Percentiles rank a stretch among this genome's conserved stretches.
phyloP scores from a whole-genome alignment of 2,113 vertebrate genomes.

The Microcebus murinus region DNA sequence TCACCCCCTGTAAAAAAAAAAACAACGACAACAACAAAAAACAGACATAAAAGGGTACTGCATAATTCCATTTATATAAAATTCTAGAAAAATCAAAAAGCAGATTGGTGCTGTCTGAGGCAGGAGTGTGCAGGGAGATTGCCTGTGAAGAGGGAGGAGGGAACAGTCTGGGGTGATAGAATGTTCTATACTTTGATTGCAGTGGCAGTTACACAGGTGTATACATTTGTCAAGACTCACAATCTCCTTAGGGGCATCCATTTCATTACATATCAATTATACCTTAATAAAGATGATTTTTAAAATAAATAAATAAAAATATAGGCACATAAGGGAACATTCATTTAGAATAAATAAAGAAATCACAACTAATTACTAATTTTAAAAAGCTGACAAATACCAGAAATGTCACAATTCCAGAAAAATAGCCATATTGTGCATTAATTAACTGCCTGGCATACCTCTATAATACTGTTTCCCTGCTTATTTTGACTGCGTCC shows the following conservation, averaged over 20 bases:
- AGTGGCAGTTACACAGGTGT: no score
- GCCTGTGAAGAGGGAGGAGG: neutral
- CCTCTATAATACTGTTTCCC: neutral
- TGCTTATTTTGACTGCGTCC: neutral
- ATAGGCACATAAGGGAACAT: neutral
- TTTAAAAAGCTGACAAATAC: neutral
- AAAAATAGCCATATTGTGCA: neutral
- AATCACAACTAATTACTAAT: neutral
- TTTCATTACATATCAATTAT: neutral
- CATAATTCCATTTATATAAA: neutral
- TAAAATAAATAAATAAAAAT: slow-evolving; percentile 15
- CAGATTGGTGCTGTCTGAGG: neutral
- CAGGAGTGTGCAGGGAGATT: neutral
- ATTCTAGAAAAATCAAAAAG: neutral
- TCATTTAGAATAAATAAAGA: neutral
- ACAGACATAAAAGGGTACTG: neutral
- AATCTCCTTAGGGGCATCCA: neutral
- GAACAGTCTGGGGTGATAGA: neutral
- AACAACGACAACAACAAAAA: neutral
- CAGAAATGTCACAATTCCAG: neutral
- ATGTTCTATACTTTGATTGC: neutral
- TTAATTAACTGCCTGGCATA: neutral
- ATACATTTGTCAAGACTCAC: neutral
- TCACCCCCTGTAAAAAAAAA: neutral
- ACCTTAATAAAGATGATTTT: neutral